Evolutionary conservation across 2,113 vertebrate genomes (phyloP).

Genomic region (Pogonocichla stellata): DNA sequence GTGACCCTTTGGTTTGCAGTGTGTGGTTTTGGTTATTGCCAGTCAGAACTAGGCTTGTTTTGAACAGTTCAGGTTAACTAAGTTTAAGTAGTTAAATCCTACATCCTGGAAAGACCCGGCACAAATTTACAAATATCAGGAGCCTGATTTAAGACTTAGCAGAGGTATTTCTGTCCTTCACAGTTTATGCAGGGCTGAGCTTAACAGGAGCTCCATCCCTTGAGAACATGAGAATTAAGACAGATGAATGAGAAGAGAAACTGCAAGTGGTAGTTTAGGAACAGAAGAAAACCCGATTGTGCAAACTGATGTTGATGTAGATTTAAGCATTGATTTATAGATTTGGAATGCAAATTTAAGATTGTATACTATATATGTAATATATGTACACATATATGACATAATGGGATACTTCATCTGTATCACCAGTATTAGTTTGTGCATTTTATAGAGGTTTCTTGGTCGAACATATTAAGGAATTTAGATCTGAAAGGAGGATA

Average conservation of each 20-base stretch:
- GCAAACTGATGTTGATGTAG: background rate
- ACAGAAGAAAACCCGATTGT: background rate
- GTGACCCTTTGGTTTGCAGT: background rate
- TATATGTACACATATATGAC: background rate
- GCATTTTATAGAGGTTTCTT: conserved; percentile 34
- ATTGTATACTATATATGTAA: background rate
- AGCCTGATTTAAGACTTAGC: background rate
- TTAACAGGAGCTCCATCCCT: background rate
- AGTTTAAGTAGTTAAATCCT: background rate
- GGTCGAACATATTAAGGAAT: background rate
- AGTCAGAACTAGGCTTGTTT: background rate
- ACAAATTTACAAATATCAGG: background rate
- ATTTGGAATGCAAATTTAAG: background rate
- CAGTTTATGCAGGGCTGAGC: background rate
- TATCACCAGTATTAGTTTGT: background rate
- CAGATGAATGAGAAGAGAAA: background rate
- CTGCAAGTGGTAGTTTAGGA: background rate
- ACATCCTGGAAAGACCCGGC: background rate
- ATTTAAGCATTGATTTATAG: background rate
- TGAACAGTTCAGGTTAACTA: background rate
- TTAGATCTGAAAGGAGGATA: conserved; percentile 6
- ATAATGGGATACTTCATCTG: background rate
- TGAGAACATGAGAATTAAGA: background rate
- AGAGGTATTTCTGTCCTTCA: background rate
- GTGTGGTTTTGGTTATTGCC: background rate